phyloP scores from a whole-genome alignment of 2,113 vertebrate genomes.

The Pollachius pollachius region DNA sequence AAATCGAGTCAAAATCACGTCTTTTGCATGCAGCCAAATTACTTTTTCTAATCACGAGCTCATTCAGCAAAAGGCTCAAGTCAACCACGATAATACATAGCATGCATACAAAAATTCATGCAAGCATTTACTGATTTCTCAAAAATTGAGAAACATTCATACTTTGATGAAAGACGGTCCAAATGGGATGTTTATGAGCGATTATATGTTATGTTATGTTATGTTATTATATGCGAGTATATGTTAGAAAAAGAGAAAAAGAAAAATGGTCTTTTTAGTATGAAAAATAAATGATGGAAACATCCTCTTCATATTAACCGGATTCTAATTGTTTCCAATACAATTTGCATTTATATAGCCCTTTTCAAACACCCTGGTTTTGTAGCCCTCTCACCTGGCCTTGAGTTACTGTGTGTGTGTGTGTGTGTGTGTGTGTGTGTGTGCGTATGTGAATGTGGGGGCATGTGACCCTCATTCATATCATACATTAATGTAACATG shows the following conservation, averaged over 20 bases:
- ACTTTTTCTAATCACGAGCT: no score
- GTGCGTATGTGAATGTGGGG: not conserved
- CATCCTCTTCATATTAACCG: not conserved
- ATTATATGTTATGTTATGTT: no score
- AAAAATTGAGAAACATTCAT: slow-evolving; percentile 2
- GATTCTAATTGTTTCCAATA: slow-evolving; percentile 78
- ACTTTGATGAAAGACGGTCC: not conserved
- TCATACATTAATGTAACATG: no score
- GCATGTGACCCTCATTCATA: no score
- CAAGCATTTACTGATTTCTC: no score
- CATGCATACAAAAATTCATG: no score
- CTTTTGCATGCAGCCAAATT: not conserved
- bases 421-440: slow-evolving; percentile 39
- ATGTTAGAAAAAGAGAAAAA: no score
- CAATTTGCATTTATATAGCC: slow-evolving; percentile 84
- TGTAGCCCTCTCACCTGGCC: slow-evolving; percentile 75
- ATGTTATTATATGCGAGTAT: no score
- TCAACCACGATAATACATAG: no score
- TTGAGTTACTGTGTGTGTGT: slow-evolving; percentile 57
- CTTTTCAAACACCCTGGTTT: slow-evolving; percentile 79
- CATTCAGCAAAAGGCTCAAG: no score
- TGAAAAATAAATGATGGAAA: slow-evolving; percentile 6
- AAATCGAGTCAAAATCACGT: not conserved
- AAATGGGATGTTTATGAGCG: not conserved
- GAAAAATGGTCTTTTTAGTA: not conserved